phyloP scores from a whole-genome alignment of 2,888 invertebrate species.

The Mantis religiosa region DNA sequence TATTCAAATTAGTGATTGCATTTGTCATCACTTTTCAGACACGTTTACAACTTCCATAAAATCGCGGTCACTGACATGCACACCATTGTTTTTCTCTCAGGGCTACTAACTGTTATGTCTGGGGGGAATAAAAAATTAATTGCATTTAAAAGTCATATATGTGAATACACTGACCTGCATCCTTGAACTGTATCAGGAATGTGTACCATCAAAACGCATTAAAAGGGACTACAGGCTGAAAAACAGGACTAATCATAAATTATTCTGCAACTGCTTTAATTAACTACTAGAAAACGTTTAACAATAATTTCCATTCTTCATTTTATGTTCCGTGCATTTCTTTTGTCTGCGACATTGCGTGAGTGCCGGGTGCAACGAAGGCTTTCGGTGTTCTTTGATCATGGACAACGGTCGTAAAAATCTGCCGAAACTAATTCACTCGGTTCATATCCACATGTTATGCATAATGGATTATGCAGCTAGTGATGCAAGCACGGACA shows the following conservation, averaged over 20 bases:
- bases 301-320: background rate
- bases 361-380: background rate
- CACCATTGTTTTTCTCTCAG: background rate
- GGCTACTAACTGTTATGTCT: background rate
- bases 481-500: background rate
- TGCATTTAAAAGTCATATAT: background rate
- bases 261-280: background rate
- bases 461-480: background rate
- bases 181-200: background rate
- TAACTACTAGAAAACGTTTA: background rate
- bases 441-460: background rate
- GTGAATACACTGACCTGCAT: background rate
- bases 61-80: background rate
- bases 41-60: too few relatives aligned
- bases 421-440: background rate
- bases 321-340: background rate
- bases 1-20: too few relatives aligned
- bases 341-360: background rate
- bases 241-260: background rate
- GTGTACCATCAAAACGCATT: background rate
- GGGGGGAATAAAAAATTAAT: background rate
- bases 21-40: too few relatives aligned
- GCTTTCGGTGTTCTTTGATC: background rate
- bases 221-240: background rate
- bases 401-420: background rate